Base-by-base conservation (phyloP, 2,113 vertebrate species). In the Rostratula benghalensis region DNA sequence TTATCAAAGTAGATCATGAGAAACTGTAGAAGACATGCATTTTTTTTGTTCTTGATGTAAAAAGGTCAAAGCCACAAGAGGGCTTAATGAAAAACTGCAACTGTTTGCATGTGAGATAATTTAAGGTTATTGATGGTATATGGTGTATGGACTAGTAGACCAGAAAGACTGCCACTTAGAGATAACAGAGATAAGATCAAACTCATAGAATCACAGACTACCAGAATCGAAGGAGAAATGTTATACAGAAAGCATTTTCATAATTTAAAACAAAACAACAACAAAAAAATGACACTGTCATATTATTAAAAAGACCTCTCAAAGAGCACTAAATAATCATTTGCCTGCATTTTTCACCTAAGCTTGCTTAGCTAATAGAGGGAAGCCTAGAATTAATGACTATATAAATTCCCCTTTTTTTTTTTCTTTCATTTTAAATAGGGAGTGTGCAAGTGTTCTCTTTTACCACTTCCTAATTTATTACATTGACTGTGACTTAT, bases 131-230 rank as follows among this genome's bases (percentile, higher is more conserved):
- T 95, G 76, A 84, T 97, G 69, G 83, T 81, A 15, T 81, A 51
- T 89, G 56, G 83, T 81, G 18, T 81, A 51, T 89, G 56, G 93
- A 94, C 83, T 71, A 93, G 48, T 71, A 82, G 93, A 93, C 90
- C 83, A 74, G 88, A 90, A 61, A 87, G 39, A 69, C 70, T 93
- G 87, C 83, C 48, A 54, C 89, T 84, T 83, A 89, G 95, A 95
- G 91, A 90, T 97, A 97, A 43, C 21, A 33, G n/a, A 95, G 96
- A 95, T 89, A 97, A 97, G 94, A 95, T 83, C 83, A 61, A 70
- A 96, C 90, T 39, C 37, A 28, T 27, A 28, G 60, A n/a, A 57
- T 59, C 56, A 59, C 31, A 14, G 56, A 39, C 37, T 63, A 63
- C 37, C 60, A 28, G 60, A 39, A 28, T 97, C 79, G 87, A 83